A percentile compares a stretch with the other conserved stretches of the same genome.
These are phyloP conservation scores for Gnathonemus longibarbis DNA, from an alignment of 2,113 vertebrate genomes.

Conservation along the genomic window DNA sequence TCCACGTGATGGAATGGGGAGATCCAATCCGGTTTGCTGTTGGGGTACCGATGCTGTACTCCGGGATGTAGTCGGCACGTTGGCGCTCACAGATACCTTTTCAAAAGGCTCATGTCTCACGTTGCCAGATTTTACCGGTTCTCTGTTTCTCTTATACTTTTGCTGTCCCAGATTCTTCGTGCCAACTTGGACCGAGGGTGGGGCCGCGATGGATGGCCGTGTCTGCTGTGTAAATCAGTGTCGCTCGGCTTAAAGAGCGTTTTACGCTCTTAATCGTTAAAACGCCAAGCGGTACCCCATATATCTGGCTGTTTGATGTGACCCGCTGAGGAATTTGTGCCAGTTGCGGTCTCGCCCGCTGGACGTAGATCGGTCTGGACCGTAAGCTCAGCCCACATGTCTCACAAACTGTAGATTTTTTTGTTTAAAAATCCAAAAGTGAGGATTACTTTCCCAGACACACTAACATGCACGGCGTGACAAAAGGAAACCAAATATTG, in stretches of 20 bases:
- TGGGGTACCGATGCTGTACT: not conserved
- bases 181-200: not conserved
- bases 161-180: not conserved
- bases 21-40: not conserved
- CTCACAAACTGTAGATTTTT: not conserved
- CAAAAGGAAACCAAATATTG: not conserved
- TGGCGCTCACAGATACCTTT: slow-evolving; percentile 20
- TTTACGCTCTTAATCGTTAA: not conserved
- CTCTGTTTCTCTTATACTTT: not conserved
- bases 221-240: not conserved
- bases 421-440: not conserved
- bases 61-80: slow-evolving; percentile 24
- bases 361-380: not conserved
- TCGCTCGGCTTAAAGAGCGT: not conserved
- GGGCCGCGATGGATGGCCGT: not conserved
- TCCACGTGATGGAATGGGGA: not conserved
- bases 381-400: not conserved
- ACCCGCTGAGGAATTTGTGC: not conserved
- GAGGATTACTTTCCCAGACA: not conserved
- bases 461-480: not conserved
- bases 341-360: not conserved
- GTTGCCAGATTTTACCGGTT: not conserved
- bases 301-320: not conserved
- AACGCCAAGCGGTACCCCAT: not conserved
- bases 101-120: not conserved